phyloP scores from a whole-genome alignment of 2,888 invertebrate species.

The Cordilura impudica region DNA sequence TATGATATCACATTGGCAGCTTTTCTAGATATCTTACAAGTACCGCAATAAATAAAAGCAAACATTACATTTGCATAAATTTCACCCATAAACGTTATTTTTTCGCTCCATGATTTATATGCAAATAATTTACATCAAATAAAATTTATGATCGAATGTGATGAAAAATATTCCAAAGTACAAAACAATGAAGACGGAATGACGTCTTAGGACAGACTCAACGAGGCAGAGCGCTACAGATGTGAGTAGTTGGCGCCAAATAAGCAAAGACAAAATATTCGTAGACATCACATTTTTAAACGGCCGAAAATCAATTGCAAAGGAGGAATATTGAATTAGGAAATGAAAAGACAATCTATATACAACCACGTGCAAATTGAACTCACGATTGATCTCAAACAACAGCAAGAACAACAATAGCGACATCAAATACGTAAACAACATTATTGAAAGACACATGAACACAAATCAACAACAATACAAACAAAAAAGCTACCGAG shows the following conservation, averaged over 20 bases:
- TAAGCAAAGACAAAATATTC: conserved; percentile 22
- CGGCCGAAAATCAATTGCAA: conserved; percentile 44
- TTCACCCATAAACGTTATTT: conserved; percentile 4
- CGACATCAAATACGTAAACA: conserved; percentile 29
- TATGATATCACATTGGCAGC: no score
- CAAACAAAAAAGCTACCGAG: conserved; percentile 52
- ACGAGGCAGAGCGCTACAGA: conserved; percentile 9
- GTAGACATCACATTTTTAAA: conserved; percentile 26
- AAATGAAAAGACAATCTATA: conserved; percentile 34
- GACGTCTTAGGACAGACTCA: neutral
- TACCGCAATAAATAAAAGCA: neutral
- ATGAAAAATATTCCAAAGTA: conserved; percentile 18
- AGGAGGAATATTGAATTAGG: conserved; percentile 48
- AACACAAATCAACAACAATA: conserved; percentile 11
- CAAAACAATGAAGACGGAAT: conserved; percentile 22
- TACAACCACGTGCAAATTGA: conserved; percentile 59
- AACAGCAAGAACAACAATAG: conserved; percentile 12
- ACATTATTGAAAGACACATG: conserved; percentile 42
- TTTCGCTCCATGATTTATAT: conserved; percentile 44
- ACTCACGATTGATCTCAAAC: conserved; percentile 59
- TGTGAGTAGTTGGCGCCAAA: conserved; percentile 32
- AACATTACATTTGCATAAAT: conserved; percentile 2
- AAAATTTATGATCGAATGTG: conserved; percentile 48
- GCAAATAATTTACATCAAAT: conserved; percentile 47
- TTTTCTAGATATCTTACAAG: neutral